Evolutionary conservation across 2,797 vertebrate genomes (phyloP), one percentile per base, ranked within the genome.

Genomic region (Bryconaethiops microstoma): DNA sequence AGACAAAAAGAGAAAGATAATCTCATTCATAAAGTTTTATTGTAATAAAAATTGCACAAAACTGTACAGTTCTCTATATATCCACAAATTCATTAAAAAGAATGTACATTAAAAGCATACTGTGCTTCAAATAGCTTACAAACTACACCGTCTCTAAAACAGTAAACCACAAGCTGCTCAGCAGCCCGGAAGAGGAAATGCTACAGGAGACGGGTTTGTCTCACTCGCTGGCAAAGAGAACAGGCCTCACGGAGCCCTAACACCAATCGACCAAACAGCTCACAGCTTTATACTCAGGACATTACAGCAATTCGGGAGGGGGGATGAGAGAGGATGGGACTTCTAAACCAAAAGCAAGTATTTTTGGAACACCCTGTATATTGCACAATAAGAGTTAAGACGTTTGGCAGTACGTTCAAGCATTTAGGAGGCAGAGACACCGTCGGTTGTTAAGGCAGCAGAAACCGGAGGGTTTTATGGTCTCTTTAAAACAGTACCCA

Each of bases 31-130:
- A 85, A 88, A 75, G 35, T 67, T 76, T 90, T 90, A 88, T 90
- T 88, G 85, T 84, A 74, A 91, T 93, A 95, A 94, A 94, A 89
- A 83, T 83, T 17, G 88, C 92, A 88, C 80, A 90, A 89, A 94
- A 92, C 89, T 91, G 78, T 90, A 90, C 52, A 84, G 89, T 52
- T 90, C 79, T 92, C 89, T 92, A 91, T 91, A 90, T 90, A 91
- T 94, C 89, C 92, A 94, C 91, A 92, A 87, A 88, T 67, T 80
- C 84, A 88, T 91, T 82, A 83, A 8, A 74, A 92, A 94, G 94
- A 94, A 93, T 79, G 78, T 86, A 86, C 83, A 87, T 86, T 82
- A 78, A 88, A 86, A 85, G 77, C 84, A 83, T 82, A 85, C 60
- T 40, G 72, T 73, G 83, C 79, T 87, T 86, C n/a, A 83, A 84